Base-by-base conservation (phyloP, 2,888 invertebrate genomes). In the Gonocerus acuteangulatus region DNA sequence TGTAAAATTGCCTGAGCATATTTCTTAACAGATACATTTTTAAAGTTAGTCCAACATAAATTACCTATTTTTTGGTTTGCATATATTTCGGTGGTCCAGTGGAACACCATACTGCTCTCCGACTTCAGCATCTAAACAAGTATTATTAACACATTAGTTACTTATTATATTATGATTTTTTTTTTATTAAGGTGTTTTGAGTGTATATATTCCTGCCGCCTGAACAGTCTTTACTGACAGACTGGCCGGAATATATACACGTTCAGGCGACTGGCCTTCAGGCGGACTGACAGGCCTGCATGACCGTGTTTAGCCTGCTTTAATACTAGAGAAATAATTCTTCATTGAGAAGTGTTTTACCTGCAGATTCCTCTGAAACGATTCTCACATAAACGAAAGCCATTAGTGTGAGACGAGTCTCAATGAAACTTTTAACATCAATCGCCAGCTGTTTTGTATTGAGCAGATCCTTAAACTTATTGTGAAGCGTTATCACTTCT, bases 41-140 rank as follows among this genome's bases (percentile, higher is more conserved):
- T n/a, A n/a, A n/a, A n/a, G n/a, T n/a, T n/a, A n/a, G n/a, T n/a
- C n/a, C n/a, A n/a, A n/a, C n/a, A 27, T 27, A 6, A 27, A 16
- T 60, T 66, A 73, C 70, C 71, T 76, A 68, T 83, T 83, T 42
- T 84, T 79, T 0, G 91, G 91, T 72, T 93, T 93, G 76, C 92
- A 92, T 63, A 91, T 87, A 73, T 89, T 87, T 44, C 90, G 75
- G 75, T 93, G 92, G 74, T 91, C 87, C 54, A 88, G 78, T 0
- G 84, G 82, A 13, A 91, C 82, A 19, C 85, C 84, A 68, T 83
- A 82, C 58, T 86, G 80, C 19, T 83, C 80, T 1, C 91, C 92
- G 61, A 88, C 80, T 13, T 87, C 88, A 0, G 88, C 87, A 78
- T 92, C 90, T 89, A 75, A 4, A 75, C 68, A 39, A 27, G 65